Percentiles rank a stretch among this genome's conserved stretches.
Evolutionary conservation across 2,888 invertebrate species (phyloP).

Genomic region (Geotrupes spiniger): DNA sequence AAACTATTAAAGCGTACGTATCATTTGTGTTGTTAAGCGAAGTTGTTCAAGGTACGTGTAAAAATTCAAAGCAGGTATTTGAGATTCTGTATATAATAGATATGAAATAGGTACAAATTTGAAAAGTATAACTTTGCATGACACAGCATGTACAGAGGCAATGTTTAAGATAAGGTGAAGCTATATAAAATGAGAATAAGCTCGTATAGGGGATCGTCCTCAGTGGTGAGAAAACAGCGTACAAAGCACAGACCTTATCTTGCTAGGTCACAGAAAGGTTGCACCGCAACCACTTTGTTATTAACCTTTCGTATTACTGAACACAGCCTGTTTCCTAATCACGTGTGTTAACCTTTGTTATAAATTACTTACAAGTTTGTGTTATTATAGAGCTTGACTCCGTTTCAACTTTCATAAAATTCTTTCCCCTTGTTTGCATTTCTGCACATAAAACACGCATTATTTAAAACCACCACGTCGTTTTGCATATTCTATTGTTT

Average conservation of each 20-base stretch:
- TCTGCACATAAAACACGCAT: background rate
- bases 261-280: constrained; percentile 44
- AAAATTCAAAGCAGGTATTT: constrained; percentile 5
- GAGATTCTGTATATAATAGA: constrained; percentile 10
- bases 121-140: constrained; percentile 34
- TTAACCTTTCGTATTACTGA: constrained; percentile 42
- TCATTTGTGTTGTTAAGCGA: too few species aligned
- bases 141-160: constrained; percentile 32
- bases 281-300: constrained; percentile 43
- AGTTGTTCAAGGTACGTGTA: too few species aligned
- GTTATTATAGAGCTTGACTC: background rate
- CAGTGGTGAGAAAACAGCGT: constrained; percentile 25
- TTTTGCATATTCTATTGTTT: too few species aligned
- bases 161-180: constrained; percentile 36
- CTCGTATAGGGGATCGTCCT: constrained; percentile 18
- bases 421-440: background rate
- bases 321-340: constrained; percentile 37
- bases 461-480: too few species aligned
- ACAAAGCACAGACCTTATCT: constrained; percentile 42
- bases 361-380: constrained; percentile 19
- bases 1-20: too few species aligned
- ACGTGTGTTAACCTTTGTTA: constrained; percentile 38
- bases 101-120: constrained; percentile 20
- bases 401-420: background rate
- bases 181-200: constrained; percentile 23